Conservation (phyloP, 2,888 invertebrate genomes). For the Polydrusus cervinus region DNA sequence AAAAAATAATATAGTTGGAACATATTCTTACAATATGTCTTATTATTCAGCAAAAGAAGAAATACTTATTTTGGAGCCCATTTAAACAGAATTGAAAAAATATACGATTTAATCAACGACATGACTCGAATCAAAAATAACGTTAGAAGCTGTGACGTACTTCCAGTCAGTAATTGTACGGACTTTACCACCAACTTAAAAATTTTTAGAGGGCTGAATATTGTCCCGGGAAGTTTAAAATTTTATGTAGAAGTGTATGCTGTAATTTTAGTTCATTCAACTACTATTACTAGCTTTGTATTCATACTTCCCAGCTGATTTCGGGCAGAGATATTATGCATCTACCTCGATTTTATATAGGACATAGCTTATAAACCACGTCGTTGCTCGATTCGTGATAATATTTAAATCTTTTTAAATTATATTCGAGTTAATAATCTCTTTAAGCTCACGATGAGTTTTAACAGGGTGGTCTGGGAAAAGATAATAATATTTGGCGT, state of each 20-base stretch:
- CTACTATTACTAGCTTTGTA: slow-evolving; percentile 3
- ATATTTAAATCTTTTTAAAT: slow-evolving; percentile 41
- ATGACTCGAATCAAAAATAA: too few species aligned
- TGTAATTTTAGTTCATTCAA: slow-evolving; percentile 12
- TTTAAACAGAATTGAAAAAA: too few species aligned
- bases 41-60: too few species aligned
- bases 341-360: slow-evolving; percentile 12
- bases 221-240: too few species aligned
- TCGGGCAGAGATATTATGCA: slow-evolving; percentile 8
- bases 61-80: too few species aligned
- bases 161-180: too few species aligned
- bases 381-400: slow-evolving; percentile 29
- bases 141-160: too few species aligned
- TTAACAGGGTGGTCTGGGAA: slow-evolving; percentile 28
- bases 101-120: too few species aligned
- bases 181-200: too few species aligned
- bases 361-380: slow-evolving; percentile 26
- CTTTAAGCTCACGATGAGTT: slow-evolving; percentile 28
- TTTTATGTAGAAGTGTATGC: neutral
- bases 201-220: too few species aligned
- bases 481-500: slow-evolving; percentile 12
- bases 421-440: slow-evolving; percentile 36
- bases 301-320: slow-evolving; percentile 1
- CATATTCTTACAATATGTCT: too few species aligned
- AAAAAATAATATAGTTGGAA: too few species aligned